Percentiles rank a stretch among this genome's conserved stretches.
These are phyloP conservation scores for Xiphophorus couchianus DNA, from an alignment of 2,113 vertebrate species.

Conservation along the genomic window DNA sequence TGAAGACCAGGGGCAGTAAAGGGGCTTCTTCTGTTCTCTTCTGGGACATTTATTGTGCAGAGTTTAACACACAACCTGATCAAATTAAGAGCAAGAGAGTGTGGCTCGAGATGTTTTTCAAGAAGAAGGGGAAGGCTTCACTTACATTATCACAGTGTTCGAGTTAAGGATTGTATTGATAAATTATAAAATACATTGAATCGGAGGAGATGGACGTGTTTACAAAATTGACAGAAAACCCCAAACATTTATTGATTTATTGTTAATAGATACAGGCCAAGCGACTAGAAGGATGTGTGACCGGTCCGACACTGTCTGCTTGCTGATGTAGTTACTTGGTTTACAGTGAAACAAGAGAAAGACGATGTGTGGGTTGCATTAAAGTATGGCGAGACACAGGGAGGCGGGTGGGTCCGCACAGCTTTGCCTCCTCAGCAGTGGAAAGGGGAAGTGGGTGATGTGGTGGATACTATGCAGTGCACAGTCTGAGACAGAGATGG, in stretches of 20 bases:
- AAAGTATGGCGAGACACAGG: constrained; percentile 36
- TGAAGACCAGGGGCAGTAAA: constrained; percentile 71
- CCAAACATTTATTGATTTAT: background rate
- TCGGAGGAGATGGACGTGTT: background rate
- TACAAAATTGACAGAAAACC: background rate
- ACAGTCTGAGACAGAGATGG: constrained; percentile 68
- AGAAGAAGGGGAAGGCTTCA: constrained; percentile 14
- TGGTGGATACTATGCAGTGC: constrained; percentile 67
- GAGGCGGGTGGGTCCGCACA: constrained; percentile 50
- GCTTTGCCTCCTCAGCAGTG: constrained; percentile 66
- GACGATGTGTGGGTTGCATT: constrained; percentile 51
- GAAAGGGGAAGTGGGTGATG: constrained; percentile 78
- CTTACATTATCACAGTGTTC: constrained; percentile 36
- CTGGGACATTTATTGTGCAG: constrained; percentile 72
- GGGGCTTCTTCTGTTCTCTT: constrained; percentile 76
- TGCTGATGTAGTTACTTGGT: constrained; percentile 40
- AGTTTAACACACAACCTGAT: constrained; percentile 77
- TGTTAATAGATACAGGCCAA: constrained; percentile 23
- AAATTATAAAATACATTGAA: constrained; percentile 10
- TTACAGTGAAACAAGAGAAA: constrained; percentile 34
- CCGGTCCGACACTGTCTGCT: constrained; percentile 28
- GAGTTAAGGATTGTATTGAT: constrained; percentile 11
- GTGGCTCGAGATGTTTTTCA: constrained; percentile 58
- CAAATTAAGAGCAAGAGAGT: constrained; percentile 71
- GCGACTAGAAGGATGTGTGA: constrained; percentile 46